Percentiles rank a stretch among this genome's conserved stretches.
phyloP scores from a whole-genome alignment of 2,113 vertebrate species.

The Tupaia chinensis region DNA sequence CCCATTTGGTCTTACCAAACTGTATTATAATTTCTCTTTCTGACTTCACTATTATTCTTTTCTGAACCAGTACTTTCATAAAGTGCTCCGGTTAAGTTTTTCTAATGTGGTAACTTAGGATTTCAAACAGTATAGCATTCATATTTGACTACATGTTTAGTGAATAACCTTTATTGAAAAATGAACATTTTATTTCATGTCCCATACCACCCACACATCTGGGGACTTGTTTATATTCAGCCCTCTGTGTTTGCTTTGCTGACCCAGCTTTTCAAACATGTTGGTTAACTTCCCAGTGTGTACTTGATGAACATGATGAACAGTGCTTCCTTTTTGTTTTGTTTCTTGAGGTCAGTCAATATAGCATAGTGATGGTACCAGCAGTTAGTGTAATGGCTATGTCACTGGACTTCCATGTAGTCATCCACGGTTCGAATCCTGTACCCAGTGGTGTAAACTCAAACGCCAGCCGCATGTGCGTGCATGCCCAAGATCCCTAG shows the following conservation, averaged over 20 bases:
- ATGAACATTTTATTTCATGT: neutral
- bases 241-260: conserved; percentile 13
- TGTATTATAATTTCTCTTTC: neutral
- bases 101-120: neutral
- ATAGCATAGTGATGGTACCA: neutral
- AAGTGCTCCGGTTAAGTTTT: neutral
- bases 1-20: neutral
- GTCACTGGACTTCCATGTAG: too few relatives aligned
- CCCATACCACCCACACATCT: neutral
- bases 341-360: neutral
- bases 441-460: too few relatives aligned
- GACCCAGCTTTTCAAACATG: neutral
- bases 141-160: neutral
- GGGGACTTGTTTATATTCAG: neutral
- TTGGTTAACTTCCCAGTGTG: neutral
- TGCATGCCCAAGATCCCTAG: too few relatives aligned
- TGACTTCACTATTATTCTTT: neutral
- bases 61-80: conserved; percentile 11
- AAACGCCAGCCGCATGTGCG: too few relatives aligned
- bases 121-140: conserved; percentile 36
- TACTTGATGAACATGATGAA: conserved; percentile 9
- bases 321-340: neutral
- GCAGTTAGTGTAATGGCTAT: too few relatives aligned
- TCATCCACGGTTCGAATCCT: too few relatives aligned
- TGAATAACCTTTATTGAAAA: conserved; percentile 5